Conservation (phyloP, 2,113 vertebrate species). For the Neolamprologus toae region DNA sequence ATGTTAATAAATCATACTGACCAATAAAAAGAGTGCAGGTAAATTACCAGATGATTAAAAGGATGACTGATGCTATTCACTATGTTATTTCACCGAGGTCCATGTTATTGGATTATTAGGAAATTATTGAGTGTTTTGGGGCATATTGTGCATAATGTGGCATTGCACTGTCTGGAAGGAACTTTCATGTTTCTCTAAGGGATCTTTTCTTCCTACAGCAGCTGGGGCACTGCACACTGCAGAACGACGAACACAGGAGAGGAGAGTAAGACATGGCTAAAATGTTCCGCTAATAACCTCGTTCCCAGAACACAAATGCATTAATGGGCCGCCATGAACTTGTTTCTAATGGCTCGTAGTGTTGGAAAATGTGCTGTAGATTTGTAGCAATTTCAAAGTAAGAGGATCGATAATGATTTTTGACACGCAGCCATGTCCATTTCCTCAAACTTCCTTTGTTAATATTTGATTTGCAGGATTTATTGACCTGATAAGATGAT, state of each 20-base stretch:
- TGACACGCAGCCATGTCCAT: conserved; percentile 21
- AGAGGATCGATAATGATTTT: conserved; percentile 35
- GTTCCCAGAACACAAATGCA: conserved; percentile 35
- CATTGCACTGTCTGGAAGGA: background rate
- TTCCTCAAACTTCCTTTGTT: conserved; percentile 22
- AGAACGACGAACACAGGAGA: background rate
- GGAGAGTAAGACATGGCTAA: conserved; percentile 19
- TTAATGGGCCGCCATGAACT: conserved; percentile 17
- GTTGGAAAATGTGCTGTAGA: conserved; percentile 18
- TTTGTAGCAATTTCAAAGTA: conserved; percentile 19
- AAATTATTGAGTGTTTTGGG: background rate
- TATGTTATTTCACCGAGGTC: background rate
- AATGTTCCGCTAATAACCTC: conserved; percentile 34
- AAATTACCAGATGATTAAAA: background rate
- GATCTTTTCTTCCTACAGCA: conserved; percentile 2
- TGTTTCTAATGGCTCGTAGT: conserved; percentile 28
- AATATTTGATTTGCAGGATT: conserved; percentile 43
- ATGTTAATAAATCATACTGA: conserved; percentile 9
- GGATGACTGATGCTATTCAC: background rate
- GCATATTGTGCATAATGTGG: background rate
- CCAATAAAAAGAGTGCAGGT: background rate
- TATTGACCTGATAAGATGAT: conserved; percentile 1
- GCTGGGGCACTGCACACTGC: background rate
- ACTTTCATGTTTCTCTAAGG: background rate
- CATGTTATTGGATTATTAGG: background rate